phyloP scores from a whole-genome alignment of 2,113 vertebrate species.

The Thunnus maccoyii region DNA sequence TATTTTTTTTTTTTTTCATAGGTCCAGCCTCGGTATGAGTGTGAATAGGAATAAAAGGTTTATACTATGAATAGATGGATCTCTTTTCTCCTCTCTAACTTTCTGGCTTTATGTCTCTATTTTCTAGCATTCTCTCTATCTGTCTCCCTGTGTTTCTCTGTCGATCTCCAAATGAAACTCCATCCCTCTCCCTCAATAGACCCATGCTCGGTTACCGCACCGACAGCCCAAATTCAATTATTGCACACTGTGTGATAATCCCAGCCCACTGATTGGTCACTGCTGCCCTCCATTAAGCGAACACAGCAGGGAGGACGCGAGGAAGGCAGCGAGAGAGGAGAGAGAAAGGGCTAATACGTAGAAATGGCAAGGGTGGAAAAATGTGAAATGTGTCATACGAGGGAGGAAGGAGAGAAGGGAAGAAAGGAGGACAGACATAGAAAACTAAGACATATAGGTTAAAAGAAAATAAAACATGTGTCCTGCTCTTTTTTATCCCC shows the following conservation, averaged over 20 bases:
- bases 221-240: conserved; percentile 83
- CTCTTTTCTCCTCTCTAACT: not conserved
- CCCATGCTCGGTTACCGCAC: conserved; percentile 64
- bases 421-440: not conserved
- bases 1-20: not conserved
- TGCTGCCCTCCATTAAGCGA: conserved; percentile 66
- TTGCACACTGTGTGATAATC: conserved; percentile 78
- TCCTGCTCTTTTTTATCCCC: conserved; percentile 48
- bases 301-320: conserved; percentile 23
- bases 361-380: conserved; percentile 18
- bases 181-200: conserved; percentile 23
- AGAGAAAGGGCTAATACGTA: conserved; percentile 7
- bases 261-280: conserved; percentile 78
- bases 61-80: not conserved
- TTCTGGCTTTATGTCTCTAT: not conserved
- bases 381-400: conserved; percentile 27
- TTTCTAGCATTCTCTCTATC: not conserved
- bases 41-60: not conserved
- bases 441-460: conserved; percentile 30
- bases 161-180: conserved; percentile 31
- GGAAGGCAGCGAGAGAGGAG: not conserved
- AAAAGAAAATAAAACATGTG: conserved; percentile 36
- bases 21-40: not conserved
- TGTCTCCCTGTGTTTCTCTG: not conserved
- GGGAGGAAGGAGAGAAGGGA: not conserved